A percentile compares a stretch with the other conserved stretches of the same genome.
These are phyloP conservation scores for Python bivittatus DNA, from an alignment of 2,113 vertebrate genomes.

Conservation along the genomic window DNA sequence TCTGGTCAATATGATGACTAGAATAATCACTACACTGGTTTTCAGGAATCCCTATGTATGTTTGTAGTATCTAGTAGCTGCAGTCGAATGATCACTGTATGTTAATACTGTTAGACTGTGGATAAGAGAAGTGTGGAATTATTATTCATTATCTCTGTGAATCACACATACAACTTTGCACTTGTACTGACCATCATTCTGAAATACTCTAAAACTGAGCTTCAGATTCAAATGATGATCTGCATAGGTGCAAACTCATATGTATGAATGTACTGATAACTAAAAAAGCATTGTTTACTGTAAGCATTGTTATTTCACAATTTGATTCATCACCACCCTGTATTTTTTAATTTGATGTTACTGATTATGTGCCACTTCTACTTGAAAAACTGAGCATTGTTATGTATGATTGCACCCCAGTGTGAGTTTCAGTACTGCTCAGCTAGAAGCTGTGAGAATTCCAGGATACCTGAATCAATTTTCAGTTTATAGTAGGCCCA, in stretches of 20 bases:
- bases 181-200: neutral
- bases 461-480: neutral
- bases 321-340: neutral
- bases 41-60: neutral
- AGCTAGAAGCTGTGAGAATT: neutral
- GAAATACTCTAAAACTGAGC: neutral
- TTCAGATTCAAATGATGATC: neutral
- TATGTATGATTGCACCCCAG: neutral
- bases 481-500: neutral
- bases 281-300: neutral
- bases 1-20: neutral
- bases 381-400: neutral
- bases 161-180: neutral
- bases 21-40: neutral
- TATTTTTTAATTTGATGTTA: neutral
- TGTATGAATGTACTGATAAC: neutral
- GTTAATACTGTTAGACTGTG: neutral
- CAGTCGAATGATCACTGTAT: neutral
- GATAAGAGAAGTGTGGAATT: neutral
- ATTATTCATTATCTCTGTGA: neutral
- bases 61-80: neutral
- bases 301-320: neutral
- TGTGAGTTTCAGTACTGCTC: neutral
- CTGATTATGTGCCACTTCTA: neutral
- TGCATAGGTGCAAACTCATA: neutral